phyloP scores from a whole-genome alignment of 2,113 vertebrate species.

The Smithornis capensis region DNA sequence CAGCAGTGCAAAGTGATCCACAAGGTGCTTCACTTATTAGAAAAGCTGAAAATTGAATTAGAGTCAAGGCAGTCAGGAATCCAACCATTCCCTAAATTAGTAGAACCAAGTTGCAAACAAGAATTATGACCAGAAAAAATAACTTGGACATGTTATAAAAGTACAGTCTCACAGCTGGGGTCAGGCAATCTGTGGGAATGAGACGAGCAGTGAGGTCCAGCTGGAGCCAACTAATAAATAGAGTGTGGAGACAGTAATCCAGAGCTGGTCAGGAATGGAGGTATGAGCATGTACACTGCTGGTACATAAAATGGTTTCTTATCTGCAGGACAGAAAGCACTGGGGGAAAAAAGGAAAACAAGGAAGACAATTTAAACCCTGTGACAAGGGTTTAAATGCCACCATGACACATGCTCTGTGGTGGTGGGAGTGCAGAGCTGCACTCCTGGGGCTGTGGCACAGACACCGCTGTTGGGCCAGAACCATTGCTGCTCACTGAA shows the following conservation, averaged over 20 bases:
- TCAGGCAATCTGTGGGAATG: not conserved
- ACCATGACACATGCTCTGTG: not conserved
- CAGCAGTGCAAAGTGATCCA: not conserved
- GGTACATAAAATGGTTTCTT: no score
- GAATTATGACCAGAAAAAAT: not conserved
- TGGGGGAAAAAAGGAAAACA: not conserved
- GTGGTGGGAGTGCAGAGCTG: not conserved
- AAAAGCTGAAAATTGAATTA: not conserved
- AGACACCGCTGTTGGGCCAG: fast-evolving
- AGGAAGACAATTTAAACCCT: no score
- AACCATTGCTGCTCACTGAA: not conserved
- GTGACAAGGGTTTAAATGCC: not conserved
- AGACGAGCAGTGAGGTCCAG: not conserved
- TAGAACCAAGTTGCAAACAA: not conserved
- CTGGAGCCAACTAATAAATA: fast-evolving
- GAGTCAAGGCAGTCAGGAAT: not conserved
- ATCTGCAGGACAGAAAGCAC: not conserved
- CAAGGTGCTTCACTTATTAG: not conserved
- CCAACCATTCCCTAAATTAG: not conserved
- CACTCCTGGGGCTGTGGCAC: fast-evolving
- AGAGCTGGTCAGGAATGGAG: not conserved
- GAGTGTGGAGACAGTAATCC: fast-evolving
- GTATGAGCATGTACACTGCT: fast-evolving
- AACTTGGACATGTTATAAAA: not conserved
- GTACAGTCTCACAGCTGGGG: not conserved